A percentile compares a stretch with the other conserved stretches of the same genome.
Evolutionary conservation across 2,797 vertebrate genomes (phyloP).

Genomic region (Esox masquinongy): DNA sequence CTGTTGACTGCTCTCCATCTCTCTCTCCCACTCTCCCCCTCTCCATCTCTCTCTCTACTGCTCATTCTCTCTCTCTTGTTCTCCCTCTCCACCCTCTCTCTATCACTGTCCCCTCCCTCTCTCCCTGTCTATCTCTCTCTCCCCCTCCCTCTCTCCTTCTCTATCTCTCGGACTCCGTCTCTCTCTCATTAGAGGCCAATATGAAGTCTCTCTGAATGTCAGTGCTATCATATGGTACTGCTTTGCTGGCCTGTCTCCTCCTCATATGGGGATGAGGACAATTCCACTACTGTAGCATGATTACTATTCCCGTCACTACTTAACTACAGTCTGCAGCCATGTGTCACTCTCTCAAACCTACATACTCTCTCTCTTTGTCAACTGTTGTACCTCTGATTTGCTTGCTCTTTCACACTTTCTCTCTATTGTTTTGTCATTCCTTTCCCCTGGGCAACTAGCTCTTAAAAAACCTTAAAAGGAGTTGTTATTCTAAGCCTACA

Average conservation of each 20-base stretch:
- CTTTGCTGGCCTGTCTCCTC: slow-evolving; percentile 13
- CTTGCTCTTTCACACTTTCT: neutral
- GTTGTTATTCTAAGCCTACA: slow-evolving; percentile 49
- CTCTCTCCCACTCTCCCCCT: neutral
- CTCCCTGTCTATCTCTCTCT: slow-evolving; percentile 10
- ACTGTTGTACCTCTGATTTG: no score
- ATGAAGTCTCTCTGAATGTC: slow-evolving; percentile 17
- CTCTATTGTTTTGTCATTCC: slow-evolving; percentile 7
- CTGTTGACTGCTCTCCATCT: slow-evolving; percentile 14
- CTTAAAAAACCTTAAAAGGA: slow-evolving; percentile 63
- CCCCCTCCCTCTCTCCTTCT: neutral
- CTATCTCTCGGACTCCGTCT: neutral
- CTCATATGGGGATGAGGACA: slow-evolving; percentile 1
- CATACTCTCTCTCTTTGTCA: neutral
- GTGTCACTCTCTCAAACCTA: slow-evolving; percentile 29
- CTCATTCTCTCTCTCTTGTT: slow-evolving; percentile 3
- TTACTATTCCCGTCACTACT: slow-evolving; percentile 21
- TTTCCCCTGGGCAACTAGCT: slow-evolving; percentile 21
- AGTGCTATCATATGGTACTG: slow-evolving; percentile 20
- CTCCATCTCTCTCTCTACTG: neutral
- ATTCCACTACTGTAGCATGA: slow-evolving; percentile 18
- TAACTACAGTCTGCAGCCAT: slow-evolving; percentile 34
- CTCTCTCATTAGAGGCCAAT: neutral
- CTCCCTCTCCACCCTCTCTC: neutral
- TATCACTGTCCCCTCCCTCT: slow-evolving; percentile 4